Percentiles rank a stretch among this genome's conserved stretches.
Conservation (phyloP, 2,888 invertebrate species). For the Parnassius mnemosyne region DNA sequence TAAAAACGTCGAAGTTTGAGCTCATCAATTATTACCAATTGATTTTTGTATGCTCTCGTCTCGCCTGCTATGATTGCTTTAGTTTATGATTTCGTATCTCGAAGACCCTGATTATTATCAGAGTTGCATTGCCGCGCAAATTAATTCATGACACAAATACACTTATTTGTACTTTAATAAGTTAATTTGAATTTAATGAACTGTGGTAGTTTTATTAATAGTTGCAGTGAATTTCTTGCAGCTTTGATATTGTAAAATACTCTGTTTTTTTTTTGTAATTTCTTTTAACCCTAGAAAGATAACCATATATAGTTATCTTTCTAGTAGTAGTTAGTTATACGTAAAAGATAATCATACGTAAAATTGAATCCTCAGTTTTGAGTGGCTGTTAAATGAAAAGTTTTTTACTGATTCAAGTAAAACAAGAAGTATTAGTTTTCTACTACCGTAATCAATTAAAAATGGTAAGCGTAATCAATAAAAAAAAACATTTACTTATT, state of each 20-base stretch:
- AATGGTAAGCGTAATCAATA: no score
- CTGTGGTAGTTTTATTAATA: background rate
- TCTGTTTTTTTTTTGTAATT: no score
- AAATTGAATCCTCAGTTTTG: no score
- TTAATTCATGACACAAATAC: slow-evolving; percentile 11
- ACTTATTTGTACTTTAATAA: slow-evolving; percentile 8
- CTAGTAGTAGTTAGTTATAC: no score
- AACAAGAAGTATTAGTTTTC: no score
- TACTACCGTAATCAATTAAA: no score
- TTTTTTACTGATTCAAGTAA: no score
- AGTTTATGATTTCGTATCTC: slow-evolving; percentile 29
- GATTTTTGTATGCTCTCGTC: slow-evolving; percentile 51
- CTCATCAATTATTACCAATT: slow-evolving; percentile 67
- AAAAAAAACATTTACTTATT: no score
- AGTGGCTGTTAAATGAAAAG: no score
- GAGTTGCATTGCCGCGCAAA: slow-evolving; percentile 13
- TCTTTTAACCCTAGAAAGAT: no score
- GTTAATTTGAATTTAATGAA: background rate
- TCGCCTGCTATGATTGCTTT: slow-evolving; percentile 37
- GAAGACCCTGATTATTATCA: slow-evolving; percentile 7
- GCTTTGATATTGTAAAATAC: background rate
- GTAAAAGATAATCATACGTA: no score
- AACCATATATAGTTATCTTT: no score
- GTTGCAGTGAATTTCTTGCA: background rate
- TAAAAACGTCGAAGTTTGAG: slow-evolving; percentile 41